Conservation (phyloP, 2,113 vertebrate genomes). For the Cyanocitta stelleri region DNA sequence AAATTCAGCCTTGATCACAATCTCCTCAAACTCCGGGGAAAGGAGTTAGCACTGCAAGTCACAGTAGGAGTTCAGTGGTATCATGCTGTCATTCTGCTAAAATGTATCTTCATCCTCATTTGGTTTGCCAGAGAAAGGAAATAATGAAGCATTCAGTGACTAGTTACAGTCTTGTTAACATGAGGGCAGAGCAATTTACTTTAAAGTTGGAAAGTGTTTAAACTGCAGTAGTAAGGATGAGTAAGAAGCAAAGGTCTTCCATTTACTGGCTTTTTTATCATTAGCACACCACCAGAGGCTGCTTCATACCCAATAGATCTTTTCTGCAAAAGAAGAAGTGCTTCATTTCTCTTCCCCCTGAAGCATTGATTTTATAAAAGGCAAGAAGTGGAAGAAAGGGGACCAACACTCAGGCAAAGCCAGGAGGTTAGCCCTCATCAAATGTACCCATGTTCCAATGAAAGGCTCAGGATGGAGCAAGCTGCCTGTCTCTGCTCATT, state of each 20-base stretch:
- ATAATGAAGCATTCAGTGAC: neutral
- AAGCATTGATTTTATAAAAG: neutral
- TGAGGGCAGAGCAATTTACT: neutral
- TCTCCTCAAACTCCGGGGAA: neutral
- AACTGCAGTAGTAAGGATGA: neutral
- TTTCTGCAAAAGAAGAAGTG: neutral
- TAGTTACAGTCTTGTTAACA: neutral
- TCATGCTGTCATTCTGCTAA: neutral
- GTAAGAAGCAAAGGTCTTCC: neutral
- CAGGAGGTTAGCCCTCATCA: neutral
- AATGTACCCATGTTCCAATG: fast-evolving
- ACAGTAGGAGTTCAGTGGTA: neutral
- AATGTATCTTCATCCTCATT: neutral
- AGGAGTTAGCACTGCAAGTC: neutral
- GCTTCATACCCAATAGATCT: neutral
- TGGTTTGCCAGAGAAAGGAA: neutral
- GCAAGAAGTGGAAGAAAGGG: neutral
- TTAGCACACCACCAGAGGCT: neutral
- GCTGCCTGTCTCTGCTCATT: neutral
- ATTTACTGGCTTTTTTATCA: neutral
- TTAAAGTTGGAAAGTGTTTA: neutral
- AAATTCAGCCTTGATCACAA: neutral
- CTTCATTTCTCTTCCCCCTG: neutral
- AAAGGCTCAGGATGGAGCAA: neutral
- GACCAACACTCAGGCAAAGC: neutral